Base-by-base conservation (phyloP, 2,888 invertebrate genomes). In the Dinocampus coccinellae region DNA sequence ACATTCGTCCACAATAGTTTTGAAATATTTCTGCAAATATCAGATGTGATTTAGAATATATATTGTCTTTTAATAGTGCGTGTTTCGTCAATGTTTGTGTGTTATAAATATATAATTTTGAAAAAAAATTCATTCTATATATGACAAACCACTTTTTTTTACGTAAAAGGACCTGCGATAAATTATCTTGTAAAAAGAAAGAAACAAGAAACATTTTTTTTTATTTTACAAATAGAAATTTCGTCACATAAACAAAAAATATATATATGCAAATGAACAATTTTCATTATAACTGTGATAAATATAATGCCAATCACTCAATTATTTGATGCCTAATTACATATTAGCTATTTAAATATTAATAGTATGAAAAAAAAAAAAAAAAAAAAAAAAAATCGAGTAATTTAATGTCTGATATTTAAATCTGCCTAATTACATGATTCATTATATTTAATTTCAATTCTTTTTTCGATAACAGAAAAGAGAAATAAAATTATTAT, bases 211-310 rank as follows among this genome's bases (percentile, higher is more conserved):
- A n/a, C n/a, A n/a, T n/a, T n/a, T n/a, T n/a, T n/a, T n/a, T n/a
- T n/a, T n/a, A n/a, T 29, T 7, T 29, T 29, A 29, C 29, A 29
- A 29, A 4, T 29, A 29, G 29, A 29, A 29, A 4, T 29, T 29
- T 29, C 7, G 7, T 29, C 26, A 24, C n/a, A 3, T 29, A 24
- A 63, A 4, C n/a, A 24, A 29, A 26, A 7, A 20, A 42, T 11
- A 10, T 9, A 65, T 1, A 65, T 0, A 26, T 6, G 33, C 33
- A 63, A 60, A 47, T 61, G n/a, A 62, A 29, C 33, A 63, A 53
- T 10, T 34, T 69, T 63, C 76, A 80, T 82, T 81, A 66, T 81
- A 82, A 82, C 83, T 83, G 83, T 83, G 83, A 82, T 84, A 84
- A 79, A 74, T 76, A 70, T 79, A 76, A 79, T 80, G 79, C 81